A percentile compares a stretch with the other conserved stretches of the same genome.
Evolutionary conservation across 2,797 vertebrate species (phyloP).

Genomic region (Agapornis canus): DNA sequence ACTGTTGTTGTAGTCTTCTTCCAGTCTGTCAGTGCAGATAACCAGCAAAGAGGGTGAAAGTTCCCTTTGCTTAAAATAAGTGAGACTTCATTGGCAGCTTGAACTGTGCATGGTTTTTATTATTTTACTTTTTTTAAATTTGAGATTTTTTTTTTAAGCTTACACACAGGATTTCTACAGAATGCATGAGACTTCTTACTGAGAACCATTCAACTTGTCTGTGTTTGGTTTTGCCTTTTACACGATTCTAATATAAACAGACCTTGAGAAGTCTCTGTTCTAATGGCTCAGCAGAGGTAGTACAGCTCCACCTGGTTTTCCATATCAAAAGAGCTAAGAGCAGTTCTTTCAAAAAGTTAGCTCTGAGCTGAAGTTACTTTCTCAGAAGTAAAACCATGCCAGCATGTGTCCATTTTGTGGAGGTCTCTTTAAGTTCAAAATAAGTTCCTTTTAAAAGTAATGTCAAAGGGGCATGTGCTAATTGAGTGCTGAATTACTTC

Average conservation of each 20-base stretch:
- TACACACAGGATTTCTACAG: neutral
- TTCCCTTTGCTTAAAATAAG: neutral
- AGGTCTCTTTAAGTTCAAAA: neutral
- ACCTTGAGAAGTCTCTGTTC: neutral
- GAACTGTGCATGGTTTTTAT: neutral
- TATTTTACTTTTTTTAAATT: neutral
- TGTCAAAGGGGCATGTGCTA: rapidly evolving
- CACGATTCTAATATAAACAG: neutral
- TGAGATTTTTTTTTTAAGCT: neutral
- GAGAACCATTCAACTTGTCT: neutral
- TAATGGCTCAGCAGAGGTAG: neutral
- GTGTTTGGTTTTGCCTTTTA: neutral
- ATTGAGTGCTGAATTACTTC: neutral
- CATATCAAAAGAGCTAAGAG: neutral
- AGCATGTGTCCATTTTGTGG: neutral
- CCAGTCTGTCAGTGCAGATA: neutral
- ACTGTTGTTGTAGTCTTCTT: neutral
- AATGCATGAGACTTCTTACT: neutral
- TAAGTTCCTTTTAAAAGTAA: neutral
- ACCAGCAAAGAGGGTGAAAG: neutral
- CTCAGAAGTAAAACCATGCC: neutral
- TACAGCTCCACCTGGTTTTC: neutral
- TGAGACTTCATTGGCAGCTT: neutral
- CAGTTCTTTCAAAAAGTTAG: neutral
- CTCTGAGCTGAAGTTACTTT: neutral